Evolutionary conservation across 2,797 vertebrate species (phyloP).

Genomic region (Chelonia mydas): DNA sequence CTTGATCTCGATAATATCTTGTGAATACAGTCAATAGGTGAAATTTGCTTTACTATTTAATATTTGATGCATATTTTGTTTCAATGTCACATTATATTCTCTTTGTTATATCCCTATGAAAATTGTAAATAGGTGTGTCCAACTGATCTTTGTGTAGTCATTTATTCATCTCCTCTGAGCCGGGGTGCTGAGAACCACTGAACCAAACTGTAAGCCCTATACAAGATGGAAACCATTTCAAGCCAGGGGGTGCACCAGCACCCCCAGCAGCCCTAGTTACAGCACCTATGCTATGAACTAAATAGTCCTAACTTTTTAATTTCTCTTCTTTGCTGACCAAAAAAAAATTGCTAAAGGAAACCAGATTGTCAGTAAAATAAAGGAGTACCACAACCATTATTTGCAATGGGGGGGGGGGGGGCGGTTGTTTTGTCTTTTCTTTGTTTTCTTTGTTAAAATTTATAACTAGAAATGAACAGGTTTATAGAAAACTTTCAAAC

Average conservation of each 20-base stretch:
- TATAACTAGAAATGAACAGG: not conserved
- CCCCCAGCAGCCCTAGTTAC: too few species aligned
- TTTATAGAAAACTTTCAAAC: not conserved
- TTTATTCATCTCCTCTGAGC: not conserved
- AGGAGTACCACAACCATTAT: not conserved
- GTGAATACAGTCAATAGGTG: not conserved
- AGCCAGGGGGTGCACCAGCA: too few species aligned
- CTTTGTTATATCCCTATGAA: not conserved
- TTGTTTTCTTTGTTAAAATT: not conserved
- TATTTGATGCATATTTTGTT: not conserved
- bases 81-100: not conserved
- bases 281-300: too few species aligned
- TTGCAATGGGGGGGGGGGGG: not conserved
- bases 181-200: too few species aligned
- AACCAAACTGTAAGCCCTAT: too few species aligned
- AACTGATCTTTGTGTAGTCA: not conserved
- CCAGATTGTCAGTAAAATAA: not conserved
- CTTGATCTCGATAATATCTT: not conserved
- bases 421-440: not conserved
- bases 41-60: not conserved
- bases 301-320: not conserved
- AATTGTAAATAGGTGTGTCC: fast-evolving
- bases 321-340: not conserved
- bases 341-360: not conserved
- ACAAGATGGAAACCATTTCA: too few species aligned